phyloP scores from a whole-genome alignment of 2,113 vertebrate species.

The Tympanuchus pallidicinctus region DNA sequence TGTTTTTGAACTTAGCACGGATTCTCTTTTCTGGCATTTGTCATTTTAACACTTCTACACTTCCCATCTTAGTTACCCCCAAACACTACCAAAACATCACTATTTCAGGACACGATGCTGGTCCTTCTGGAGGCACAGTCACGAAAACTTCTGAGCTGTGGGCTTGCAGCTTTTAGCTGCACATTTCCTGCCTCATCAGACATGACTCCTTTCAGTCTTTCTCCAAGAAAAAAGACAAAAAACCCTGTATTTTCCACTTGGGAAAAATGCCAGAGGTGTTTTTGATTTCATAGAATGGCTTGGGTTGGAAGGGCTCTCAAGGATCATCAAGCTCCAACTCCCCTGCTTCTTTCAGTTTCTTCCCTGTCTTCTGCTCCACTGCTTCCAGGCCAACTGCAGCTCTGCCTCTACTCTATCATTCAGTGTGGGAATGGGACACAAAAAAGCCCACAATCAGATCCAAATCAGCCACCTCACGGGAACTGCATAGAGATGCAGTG shows the following conservation, averaged over 20 bases:
- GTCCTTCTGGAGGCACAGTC: not conserved
- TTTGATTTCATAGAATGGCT: not conserved
- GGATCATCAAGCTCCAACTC: too few relatives aligned
- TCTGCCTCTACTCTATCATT: not conserved
- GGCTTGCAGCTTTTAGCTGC: not conserved
- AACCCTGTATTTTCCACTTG: rapidly evolving
- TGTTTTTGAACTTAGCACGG: not conserved
- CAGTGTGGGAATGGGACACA: not conserved
- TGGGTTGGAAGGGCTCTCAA: too few relatives aligned
- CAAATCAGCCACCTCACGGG: not conserved
- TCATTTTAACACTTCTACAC: not conserved
- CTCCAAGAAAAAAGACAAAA: not conserved
- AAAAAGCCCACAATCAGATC: not conserved
- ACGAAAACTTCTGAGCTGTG: rapidly evolving
- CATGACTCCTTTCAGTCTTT: rapidly evolving
- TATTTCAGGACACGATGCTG: not conserved
- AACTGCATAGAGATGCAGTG: not conserved
- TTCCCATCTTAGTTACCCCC: constrained; percentile 4
- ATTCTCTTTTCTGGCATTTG: constrained; percentile 25
- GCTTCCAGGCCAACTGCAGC: not conserved
- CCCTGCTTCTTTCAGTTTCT: not conserved
- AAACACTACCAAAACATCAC: not conserved
- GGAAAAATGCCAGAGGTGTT: not conserved
- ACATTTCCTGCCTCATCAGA: not conserved
- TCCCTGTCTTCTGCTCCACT: rapidly evolving